Conservation (phyloP, 2,888 invertebrate genomes). For the Trisateles emortualis region DNA sequence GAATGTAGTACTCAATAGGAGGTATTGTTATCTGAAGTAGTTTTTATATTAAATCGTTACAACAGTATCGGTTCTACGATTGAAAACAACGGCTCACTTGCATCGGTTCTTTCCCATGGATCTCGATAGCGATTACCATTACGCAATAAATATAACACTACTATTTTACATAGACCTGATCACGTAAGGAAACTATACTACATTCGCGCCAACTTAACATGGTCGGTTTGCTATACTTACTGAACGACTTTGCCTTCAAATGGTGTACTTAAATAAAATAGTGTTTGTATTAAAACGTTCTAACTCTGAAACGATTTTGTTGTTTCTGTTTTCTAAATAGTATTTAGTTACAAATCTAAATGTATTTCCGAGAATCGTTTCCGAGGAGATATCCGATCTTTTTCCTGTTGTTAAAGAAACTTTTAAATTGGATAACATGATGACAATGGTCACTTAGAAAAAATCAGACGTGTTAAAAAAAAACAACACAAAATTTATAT, state of each 20-base stretch:
- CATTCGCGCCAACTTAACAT: slow-evolving; percentile 27
- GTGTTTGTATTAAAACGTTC: slow-evolving; percentile 21
- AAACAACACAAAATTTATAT: too few relatives aligned
- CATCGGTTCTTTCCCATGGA: slow-evolving; percentile 34
- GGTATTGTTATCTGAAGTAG: neutral
- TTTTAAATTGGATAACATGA: neutral
- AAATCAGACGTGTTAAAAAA: neutral
- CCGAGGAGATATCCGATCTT: too few relatives aligned
- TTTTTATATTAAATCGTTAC: neutral
- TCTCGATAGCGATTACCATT: slow-evolving; percentile 32
- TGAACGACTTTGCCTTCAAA: slow-evolving; percentile 21
- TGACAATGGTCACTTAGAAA: neutral
- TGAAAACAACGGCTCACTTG: slow-evolving; percentile 22
- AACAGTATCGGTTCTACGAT: neutral
- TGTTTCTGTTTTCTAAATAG: slow-evolving; percentile 4
- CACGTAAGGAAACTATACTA: slow-evolving; percentile 29
- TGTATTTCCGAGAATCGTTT: neutral
- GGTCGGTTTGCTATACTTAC: slow-evolving; percentile 34
- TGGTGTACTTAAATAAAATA: slow-evolving; percentile 29
- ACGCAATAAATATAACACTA: slow-evolving; percentile 43
- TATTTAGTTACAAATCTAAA: neutral
- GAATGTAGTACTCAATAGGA: neutral
- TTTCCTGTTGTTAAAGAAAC: neutral
- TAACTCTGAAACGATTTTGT: neutral
- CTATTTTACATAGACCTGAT: slow-evolving; percentile 41